Evolutionary conservation across 2,888 invertebrate genomes (phyloP).

Genomic region (Calephelis perditalis): DNA sequence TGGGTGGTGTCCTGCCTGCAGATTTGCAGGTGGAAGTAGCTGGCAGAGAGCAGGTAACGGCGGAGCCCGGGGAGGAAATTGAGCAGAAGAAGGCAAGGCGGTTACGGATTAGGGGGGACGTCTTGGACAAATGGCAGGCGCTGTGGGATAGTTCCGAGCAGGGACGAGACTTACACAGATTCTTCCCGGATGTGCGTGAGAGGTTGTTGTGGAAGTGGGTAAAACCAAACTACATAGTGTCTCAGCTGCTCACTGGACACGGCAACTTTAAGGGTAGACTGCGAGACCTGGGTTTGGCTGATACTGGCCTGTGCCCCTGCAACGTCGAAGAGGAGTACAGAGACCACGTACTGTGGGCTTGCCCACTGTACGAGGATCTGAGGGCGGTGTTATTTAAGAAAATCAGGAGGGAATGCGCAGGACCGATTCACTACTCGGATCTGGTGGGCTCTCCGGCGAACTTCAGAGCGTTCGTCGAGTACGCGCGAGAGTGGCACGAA

Average conservation of each 20-base stretch:
- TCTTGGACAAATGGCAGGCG: neutral
- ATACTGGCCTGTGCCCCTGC: neutral
- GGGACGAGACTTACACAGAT: neutral
- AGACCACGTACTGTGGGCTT: too few relatives aligned
- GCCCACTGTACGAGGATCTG: neutral
- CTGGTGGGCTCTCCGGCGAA: neutral
- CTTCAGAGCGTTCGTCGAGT: too few relatives aligned
- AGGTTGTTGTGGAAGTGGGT: neutral
- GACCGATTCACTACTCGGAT: neutral
- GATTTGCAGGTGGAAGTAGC: neutral
- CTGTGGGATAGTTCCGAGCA: neutral
- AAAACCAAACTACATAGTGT: neutral
- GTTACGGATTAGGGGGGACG: neutral
- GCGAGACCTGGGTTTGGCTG: neutral
- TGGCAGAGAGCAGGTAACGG: neutral
- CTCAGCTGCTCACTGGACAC: neutral
- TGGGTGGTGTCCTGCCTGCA: neutral
- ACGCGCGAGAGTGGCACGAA: too few relatives aligned
- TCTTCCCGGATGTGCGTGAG: neutral
- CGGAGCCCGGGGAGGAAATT: neutral
- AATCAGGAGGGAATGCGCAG: neutral
- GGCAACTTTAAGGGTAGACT: neutral
- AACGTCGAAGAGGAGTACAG: neutral
- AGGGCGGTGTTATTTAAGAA: neutral
- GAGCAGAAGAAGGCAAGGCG: neutral